Conservation (phyloP, 2,888 invertebrate species). For the Dryobota labecula region DNA sequence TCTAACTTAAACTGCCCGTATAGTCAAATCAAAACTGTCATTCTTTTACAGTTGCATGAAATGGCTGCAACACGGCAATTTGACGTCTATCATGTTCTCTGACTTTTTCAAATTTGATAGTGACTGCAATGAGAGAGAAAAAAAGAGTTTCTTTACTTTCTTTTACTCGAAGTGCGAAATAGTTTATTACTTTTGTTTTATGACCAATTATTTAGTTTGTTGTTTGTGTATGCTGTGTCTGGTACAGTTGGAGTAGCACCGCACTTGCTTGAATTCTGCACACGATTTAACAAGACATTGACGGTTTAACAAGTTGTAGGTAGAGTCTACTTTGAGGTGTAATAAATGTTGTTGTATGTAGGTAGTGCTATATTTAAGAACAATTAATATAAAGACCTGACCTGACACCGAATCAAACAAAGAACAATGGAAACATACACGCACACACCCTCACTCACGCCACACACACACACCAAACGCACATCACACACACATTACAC, state of each 20-base stretch:
- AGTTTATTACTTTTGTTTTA: not conserved
- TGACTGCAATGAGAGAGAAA: not conserved
- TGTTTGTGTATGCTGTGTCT: not conserved
- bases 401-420: too few relatives aligned
- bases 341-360: slow-evolving; percentile 12
- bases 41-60: too few relatives aligned
- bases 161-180: not conserved
- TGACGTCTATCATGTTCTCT: not conserved
- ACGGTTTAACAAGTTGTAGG: slow-evolving; percentile 9
- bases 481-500: too few relatives aligned
- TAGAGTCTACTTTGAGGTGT: slow-evolving; percentile 15
- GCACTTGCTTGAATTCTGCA: not conserved
- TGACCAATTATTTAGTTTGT: too few relatives aligned
- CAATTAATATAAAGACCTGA: too few relatives aligned
- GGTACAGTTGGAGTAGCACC: not conserved
- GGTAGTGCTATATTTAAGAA: not conserved
- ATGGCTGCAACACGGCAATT: too few relatives aligned
- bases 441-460: too few relatives aligned
- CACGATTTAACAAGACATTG: slow-evolving; percentile 14
- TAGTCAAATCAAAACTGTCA: too few relatives aligned
- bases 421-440: too few relatives aligned
- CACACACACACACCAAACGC: too few relatives aligned
- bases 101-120: not conserved
- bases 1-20: too few relatives aligned
- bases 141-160: not conserved